Evolutionary conservation across 2,888 invertebrate species (phyloP).

Genomic region (Tortrix viridana): DNA sequence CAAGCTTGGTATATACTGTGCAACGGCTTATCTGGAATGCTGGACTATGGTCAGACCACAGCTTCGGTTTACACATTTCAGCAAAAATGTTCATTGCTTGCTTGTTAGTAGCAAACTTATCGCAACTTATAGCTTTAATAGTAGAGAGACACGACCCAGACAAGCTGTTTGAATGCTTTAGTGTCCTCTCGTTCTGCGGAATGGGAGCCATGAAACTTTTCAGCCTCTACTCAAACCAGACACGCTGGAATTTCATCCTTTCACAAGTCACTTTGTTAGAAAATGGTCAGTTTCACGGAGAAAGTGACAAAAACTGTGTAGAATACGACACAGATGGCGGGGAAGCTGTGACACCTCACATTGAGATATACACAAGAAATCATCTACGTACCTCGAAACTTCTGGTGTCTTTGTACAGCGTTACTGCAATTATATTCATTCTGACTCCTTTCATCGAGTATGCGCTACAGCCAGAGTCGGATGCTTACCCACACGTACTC

Average conservation of each 20-base stretch:
- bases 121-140: constrained; percentile 55
- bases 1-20: constrained; percentile 33
- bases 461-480: constrained; percentile 43
- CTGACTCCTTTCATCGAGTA: constrained; percentile 65
- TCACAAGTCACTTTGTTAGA: constrained; percentile 53
- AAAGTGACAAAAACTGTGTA: constrained; percentile 18
- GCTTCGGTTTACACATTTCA: constrained; percentile 45
- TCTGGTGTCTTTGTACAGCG: constrained; percentile 56
- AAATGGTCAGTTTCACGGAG: constrained; percentile 46
- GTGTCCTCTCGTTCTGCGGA: constrained; percentile 61
- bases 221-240: constrained; percentile 50
- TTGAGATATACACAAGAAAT: constrained; percentile 53
- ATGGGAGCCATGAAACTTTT: constrained; percentile 65
- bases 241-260: constrained; percentile 56
- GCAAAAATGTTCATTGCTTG: constrained; percentile 50
- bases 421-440: constrained; percentile 57
- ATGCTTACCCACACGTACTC: constrained; percentile 61
- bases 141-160: constrained; percentile 52
- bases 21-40: constrained; percentile 43
- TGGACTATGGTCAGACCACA: constrained; percentile 49
- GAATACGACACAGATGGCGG: constrained; percentile 49
- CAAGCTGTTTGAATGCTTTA: constrained; percentile 63
- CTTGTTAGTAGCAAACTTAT: constrained; percentile 50
- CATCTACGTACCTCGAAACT: constrained; percentile 50
- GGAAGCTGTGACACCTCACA: constrained; percentile 41